Conservation (phyloP, 2,797 vertebrate genomes). For the Acrossocheilus wenchowensis region DNA sequence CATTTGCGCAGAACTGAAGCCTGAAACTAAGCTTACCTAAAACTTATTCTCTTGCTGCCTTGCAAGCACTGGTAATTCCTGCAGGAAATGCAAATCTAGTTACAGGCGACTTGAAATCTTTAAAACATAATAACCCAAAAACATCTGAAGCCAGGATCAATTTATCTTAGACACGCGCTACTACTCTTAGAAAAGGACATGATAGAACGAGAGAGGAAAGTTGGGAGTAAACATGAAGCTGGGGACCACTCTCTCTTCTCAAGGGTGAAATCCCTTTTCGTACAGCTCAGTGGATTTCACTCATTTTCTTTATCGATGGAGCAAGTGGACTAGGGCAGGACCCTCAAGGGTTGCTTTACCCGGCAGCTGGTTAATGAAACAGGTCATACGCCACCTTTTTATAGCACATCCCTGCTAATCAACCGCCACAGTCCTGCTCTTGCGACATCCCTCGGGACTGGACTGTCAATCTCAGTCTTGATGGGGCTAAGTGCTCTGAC, state of each 20-base stretch:
- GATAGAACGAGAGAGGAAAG: slow-evolving; percentile 1
- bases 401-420: slow-evolving; percentile 39
- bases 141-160: slow-evolving; percentile 6
- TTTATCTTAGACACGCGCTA: not conserved
- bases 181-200: slow-evolving; percentile 17
- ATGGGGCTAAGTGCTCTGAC: slow-evolving; percentile 15
- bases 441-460: slow-evolving; percentile 27
- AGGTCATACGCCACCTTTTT: slow-evolving; percentile 54
- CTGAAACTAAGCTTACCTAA: slow-evolving; percentile 6
- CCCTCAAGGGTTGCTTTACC: slow-evolving; percentile 48
- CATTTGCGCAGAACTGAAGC: not conserved
- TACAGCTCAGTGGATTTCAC: slow-evolving; percentile 63
- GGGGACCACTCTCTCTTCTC: slow-evolving; percentile 31
- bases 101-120: slow-evolving; percentile 8
- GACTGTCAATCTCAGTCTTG: slow-evolving; percentile 42
- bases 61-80: not conserved
- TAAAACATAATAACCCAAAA: slow-evolving; percentile 20
- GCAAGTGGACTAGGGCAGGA: slow-evolving; percentile 48
- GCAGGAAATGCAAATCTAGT: slow-evolving; percentile 17
- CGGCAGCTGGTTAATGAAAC: slow-evolving; percentile 59
- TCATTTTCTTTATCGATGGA: slow-evolving; percentile 59
- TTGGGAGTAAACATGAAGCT: slow-evolving; percentile 2
- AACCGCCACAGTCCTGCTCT: slow-evolving; percentile 17
- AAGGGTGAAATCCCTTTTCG: slow-evolving; percentile 61
- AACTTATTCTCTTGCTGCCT: not conserved